These are phyloP conservation scores for Dolichopus griseipennis DNA, from an alignment of 2,888 invertebrate species.

Conservation along the genomic window DNA sequence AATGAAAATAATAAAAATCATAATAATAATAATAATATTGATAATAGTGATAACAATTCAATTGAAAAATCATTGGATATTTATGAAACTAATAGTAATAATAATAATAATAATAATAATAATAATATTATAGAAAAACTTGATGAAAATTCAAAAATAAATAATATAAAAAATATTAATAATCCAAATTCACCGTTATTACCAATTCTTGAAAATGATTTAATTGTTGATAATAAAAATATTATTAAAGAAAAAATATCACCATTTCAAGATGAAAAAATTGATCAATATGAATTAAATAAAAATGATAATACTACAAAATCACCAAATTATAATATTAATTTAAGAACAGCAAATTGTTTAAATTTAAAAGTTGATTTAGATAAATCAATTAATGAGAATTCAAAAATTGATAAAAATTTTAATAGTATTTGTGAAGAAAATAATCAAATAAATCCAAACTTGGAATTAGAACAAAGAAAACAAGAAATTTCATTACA, in stretches of 20 bases:
- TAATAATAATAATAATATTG: slow-evolving; percentile 15
- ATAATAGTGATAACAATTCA: slow-evolving; percentile 10
- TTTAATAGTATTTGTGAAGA: too few species aligned
- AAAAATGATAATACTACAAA: too few species aligned
- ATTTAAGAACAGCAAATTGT: background rate
- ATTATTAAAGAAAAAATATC: background rate
- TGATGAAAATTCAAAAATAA: slow-evolving; percentile 20
- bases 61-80: background rate
- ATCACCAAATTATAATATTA: background rate
- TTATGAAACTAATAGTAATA: background rate
- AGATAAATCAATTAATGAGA: too few species aligned
- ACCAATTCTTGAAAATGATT: slow-evolving; percentile 26
- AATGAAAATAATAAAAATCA: background rate
- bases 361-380: too few species aligned
- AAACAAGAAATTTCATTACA: background rate
- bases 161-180: slow-evolving; percentile 28
- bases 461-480: background rate
- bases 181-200: too few species aligned
- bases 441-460: background rate
- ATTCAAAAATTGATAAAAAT: too few species aligned
- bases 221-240: background rate
- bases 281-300: background rate
- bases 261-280: background rate
- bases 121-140: slow-evolving; percentile 10
- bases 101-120: slow-evolving; percentile 7